phyloP scores from a whole-genome alignment of 2,113 vertebrate genomes.

The Xenopus borealis region DNA sequence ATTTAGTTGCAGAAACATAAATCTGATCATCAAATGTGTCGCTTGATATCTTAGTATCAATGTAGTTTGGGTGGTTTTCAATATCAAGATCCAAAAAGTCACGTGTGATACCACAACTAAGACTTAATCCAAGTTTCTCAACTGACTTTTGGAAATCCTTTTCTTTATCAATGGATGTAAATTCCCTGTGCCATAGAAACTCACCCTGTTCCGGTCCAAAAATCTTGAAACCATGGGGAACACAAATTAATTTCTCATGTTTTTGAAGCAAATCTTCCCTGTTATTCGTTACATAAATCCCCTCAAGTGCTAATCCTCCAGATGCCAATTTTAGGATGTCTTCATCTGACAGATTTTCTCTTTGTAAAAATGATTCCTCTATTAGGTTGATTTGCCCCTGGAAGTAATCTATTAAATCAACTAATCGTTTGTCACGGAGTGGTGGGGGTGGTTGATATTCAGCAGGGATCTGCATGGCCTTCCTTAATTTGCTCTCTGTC shows the following conservation, averaged over 20 bases:
- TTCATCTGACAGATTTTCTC: constrained; percentile 27
- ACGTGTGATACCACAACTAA: constrained; percentile 2
- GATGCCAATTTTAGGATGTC: constrained; percentile 48
- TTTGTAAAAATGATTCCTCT: background rate
- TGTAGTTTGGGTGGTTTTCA: background rate
- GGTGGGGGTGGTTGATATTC: background rate
- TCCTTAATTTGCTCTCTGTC: constrained; percentile 44
- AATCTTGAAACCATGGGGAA: constrained; percentile 50
- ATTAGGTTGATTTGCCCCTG: constrained; percentile 41
- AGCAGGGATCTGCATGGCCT: constrained; percentile 45
- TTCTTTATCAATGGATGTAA: constrained; percentile 54
- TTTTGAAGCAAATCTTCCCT: constrained; percentile 26
- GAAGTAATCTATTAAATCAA: background rate
- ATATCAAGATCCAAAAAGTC: background rate
- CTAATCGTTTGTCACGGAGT: rapidly evolving
- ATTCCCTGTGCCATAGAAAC: constrained; percentile 48
- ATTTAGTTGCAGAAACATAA: constrained; percentile 53
- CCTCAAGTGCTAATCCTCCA: constrained; percentile 61
- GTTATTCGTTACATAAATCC: constrained; percentile 56
- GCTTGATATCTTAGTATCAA: background rate
- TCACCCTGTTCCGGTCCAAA: constrained; percentile 40
- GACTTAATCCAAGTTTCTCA: constrained; percentile 54
- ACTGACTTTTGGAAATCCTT: constrained; percentile 51
- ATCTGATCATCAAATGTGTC: constrained; percentile 14
- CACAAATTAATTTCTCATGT: constrained; percentile 53